Base-by-base conservation (phyloP, 64 coral and sea anemone species). In the Astreopora myriophthalma region DNA sequence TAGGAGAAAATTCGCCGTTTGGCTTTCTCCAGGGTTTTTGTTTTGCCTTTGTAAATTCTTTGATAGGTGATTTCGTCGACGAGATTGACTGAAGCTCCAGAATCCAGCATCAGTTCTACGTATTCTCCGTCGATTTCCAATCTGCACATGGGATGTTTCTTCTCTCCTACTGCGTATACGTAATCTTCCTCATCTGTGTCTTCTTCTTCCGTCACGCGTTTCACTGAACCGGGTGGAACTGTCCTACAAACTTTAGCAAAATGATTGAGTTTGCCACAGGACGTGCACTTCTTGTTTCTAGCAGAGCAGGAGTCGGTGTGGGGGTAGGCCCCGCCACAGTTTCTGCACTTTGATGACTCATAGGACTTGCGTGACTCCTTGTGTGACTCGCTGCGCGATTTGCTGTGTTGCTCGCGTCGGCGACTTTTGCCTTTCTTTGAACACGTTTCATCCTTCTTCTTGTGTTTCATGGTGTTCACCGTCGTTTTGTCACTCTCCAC, bases 71-170 rank as follows among this genome's bases (percentile, higher is more conserved):
- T 29, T 75, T 94, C 86, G 39, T 94, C 68, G 24, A 89, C 61
- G 14, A 95, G 73, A 48, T 95, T 79, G 25, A 95, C 93, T 28
- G 88, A 80, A 51, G 93, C 79, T 33, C 87, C 93, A 5, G 93
- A 90, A 48, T 95, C 93, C 39, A 94, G 73, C 76, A 95, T 95
- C 52, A 65, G n/a, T 81, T 77, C 70, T 29, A n/a, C n/a, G n/a
- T n/a, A n/a, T n/a, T n/a, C n/a, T n/a, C 74, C 74, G 9, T 89
- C 87, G 30, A 90, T 85, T 0, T 86, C 17, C 33, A 95, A 70
- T 6, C 73, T 46, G 74, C 88, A 87, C 25, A 87, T 78, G 8
- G 88, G 88, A 34, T 84, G 85, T 57, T 80, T 71, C 42, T 76
- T 63, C 30, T 71, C 48, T 35, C 73, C 40, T 85, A 51, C 38